Evolutionary conservation across 2,888 invertebrate species (phyloP), one percentile per base, ranked within the genome.

Genomic region (Stenodema calcarata): DNA sequence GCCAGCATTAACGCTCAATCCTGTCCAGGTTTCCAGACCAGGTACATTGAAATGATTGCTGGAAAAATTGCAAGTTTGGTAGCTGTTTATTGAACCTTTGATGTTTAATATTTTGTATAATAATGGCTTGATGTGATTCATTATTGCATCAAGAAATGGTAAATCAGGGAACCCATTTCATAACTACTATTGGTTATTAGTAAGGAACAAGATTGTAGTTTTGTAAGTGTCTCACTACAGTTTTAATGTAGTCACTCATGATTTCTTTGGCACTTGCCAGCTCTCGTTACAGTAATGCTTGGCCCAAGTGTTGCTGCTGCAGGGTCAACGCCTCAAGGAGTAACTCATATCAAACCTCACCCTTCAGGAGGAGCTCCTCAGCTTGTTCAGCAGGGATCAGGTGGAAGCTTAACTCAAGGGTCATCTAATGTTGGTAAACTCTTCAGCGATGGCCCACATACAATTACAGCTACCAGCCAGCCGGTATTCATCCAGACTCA

Each of bases 1-100:
- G 14, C 86, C 87, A 27, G 81, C 88, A 9, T 73, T 88, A 14
- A 83, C 88, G 75, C 83, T 88, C n/a, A 87, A 86, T 76, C 62
- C 87, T 47, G 88, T 86, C 11, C 84, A 84, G 28, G 84, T 70
- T 7, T 70, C 82, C 18, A 82, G 82, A 23, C 82, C 82, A 82
- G 70, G 82, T 82, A 54, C 50, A 14, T 35, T 35, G 35, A 7
- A 35, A 35, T 35, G 2, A 35, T 35, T 35, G 2, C 4, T 7
- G 35, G 4, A 35, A 7, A 2, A 2, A 7, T 35, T 35, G 35
- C 4, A 35, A 35, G 2, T 35, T 7, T 35, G 35, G 35, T 35
- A 4, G 35, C 35, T 4, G 35, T 35, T 35, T 35, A 35, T 35
- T 35, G 35, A 2, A 7, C n/a, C n/a, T n/a, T n/a, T n/a, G n/a